Evolutionary conservation across 2,113 vertebrate genomes (phyloP).

Genomic region (Phrynocephalus versicolor): DNA sequence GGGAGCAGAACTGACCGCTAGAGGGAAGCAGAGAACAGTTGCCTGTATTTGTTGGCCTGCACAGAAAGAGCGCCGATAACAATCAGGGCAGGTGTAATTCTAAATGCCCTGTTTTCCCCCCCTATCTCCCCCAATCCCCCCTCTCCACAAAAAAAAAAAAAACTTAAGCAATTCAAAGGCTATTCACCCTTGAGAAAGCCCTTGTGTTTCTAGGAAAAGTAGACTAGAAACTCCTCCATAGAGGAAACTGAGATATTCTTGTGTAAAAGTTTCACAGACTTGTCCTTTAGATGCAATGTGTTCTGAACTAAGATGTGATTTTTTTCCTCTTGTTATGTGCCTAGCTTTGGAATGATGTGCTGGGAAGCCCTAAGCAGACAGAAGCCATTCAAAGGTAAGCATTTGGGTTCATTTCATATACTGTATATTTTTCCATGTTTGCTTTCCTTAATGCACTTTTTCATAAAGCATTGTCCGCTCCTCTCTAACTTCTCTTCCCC

Average conservation of each 20-base stretch:
- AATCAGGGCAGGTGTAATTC: too few species aligned
- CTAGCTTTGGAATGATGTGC: constrained; percentile 68
- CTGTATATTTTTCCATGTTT: neutral
- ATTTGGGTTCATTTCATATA: neutral
- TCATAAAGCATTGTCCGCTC: neutral
- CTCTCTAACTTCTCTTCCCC: neutral
- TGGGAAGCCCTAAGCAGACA: constrained; percentile 66
- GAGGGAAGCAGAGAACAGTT: too few species aligned
- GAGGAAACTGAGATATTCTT: neutral
- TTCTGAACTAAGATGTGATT: neutral
- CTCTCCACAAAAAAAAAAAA: too few species aligned
- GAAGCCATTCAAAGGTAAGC: constrained; percentile 68
- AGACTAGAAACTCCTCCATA: neutral
- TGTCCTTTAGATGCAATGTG: neutral
- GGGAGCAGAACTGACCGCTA: too few species aligned
- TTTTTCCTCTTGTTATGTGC: neutral
- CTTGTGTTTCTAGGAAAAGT: neutral
- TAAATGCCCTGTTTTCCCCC: too few species aligned
- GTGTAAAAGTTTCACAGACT: neutral
- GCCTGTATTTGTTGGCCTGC: too few species aligned
- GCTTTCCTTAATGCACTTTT: neutral
- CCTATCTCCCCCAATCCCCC: too few species aligned
- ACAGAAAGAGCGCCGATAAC: too few species aligned
- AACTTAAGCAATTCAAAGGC: too few species aligned
- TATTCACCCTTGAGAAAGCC: too few species aligned